Conservation (phyloP, 2,113 vertebrate species). For the Osmerus eperlanus region DNA sequence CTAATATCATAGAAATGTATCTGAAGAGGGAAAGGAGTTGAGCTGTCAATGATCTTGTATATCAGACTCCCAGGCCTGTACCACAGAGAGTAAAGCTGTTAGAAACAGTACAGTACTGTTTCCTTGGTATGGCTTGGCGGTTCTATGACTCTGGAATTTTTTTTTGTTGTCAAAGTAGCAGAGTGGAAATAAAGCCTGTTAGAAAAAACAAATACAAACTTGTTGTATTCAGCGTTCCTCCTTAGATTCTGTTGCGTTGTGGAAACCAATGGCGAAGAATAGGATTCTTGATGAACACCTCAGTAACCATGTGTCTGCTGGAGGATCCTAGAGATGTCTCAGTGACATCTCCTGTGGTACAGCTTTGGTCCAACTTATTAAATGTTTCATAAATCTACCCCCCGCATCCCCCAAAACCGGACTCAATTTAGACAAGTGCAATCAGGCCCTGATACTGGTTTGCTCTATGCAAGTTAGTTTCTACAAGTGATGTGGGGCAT, state of each 20-base stretch:
- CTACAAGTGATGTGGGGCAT: too few species aligned
- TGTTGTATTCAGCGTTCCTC: not conserved
- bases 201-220: not conserved
- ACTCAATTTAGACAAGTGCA: slow-evolving; percentile 61
- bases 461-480: slow-evolving; percentile 8
- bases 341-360: not conserved
- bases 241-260: too few species aligned
- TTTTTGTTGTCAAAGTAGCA: too few species aligned
- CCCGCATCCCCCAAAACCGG: slow-evolving; percentile 14
- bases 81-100: not conserved
- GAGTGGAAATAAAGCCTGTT: not conserved
- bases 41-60: too few species aligned
- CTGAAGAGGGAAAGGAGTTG: not conserved
- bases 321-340: too few species aligned
- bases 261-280: too few species aligned
- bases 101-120: not conserved
- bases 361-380: slow-evolving; percentile 71
- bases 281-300: too few species aligned
- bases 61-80: not conserved
- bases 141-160: too few species aligned
- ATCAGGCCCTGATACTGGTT: slow-evolving; percentile 57
- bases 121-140: not conserved
- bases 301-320: too few species aligned
- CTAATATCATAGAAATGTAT: not conserved
- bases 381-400: slow-evolving; percentile 30